Base-by-base conservation (phyloP, 1,140 invertebrate species). In the Drosophila nigrodunni region DNA sequence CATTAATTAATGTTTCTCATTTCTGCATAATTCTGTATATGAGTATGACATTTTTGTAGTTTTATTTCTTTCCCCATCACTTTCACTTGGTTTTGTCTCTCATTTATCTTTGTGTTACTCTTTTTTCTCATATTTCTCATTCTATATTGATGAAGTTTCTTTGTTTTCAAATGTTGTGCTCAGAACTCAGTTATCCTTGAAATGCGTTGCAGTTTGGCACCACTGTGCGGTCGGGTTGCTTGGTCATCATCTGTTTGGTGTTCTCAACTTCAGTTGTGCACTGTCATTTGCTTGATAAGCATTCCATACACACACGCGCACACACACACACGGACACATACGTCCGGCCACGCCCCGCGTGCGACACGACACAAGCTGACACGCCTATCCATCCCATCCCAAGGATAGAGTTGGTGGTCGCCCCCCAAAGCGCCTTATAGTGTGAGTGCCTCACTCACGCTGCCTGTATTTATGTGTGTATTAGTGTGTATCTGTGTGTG, bases 281-380 rank as follows among this genome's bases (percentile, higher is more conserved):
- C 83, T 88, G 83, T 88, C 83, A 87, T 87, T 87, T 87, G 70
- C 80, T 83, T 83, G 80, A 88, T 87, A 87, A 72, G 80, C 80
- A 78, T 75, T 74, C 49, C 60, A 59, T 50, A 62, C 39, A 79
- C 68, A 60, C 46, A 70, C 18, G 18, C 18, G 18, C 50, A 70
- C 64, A 66, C 50, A 65, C 44, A 69, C 70, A 25, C 59, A 74
- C 46, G 43, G 18, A 34, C 25, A 61, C 57, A 46, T 37, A 65
- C 58, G 64, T 41, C 67, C 41, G 50, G 49, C 76, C 83, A 86
- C 83, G 83, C 83, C 83, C 66, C 49, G 43, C 50, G 43, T 70
- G 72, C 72, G 66, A 62, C 72, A 88, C 69, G 69, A 47, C 77
- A 74, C 74, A 62, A 79, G 25, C 68, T 78, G 82, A 68, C 79